Conservation (phyloP, 1,140 invertebrate genomes). For the Procambarus clarkii region DNA sequence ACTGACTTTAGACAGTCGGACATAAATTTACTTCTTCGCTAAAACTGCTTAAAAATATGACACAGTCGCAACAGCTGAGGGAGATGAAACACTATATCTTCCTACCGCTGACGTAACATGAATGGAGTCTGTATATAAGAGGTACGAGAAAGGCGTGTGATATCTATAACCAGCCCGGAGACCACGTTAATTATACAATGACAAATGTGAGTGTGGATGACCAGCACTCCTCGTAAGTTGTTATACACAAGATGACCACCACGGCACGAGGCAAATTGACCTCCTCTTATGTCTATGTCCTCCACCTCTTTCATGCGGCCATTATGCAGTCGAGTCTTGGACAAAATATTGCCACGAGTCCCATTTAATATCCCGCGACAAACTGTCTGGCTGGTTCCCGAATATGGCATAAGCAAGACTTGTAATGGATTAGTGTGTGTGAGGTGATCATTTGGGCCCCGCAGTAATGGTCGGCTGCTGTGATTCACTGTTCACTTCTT, state of each 20-base stretch:
- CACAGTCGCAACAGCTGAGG: too few relatives aligned
- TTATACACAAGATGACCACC: neutral
- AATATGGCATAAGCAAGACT: slow-evolving; percentile 6
- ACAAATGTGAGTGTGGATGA: too few relatives aligned
- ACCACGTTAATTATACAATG: too few relatives aligned
- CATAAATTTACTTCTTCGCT: too few relatives aligned
- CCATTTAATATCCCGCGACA: neutral
- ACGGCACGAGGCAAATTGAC: neutral
- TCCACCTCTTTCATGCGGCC: neutral
- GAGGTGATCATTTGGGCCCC: neutral
- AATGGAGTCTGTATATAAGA: too few relatives aligned
- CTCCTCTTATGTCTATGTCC: neutral
- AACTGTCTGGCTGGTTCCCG: neutral
- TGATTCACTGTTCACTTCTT: neutral
- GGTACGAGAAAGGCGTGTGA: too few relatives aligned
- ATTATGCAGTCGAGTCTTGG: neutral
- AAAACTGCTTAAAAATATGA: too few relatives aligned
- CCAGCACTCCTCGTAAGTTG: neutral
- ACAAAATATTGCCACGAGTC: neutral
- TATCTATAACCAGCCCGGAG: too few relatives aligned
- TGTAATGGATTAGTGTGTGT: neutral
- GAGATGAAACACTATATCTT: too few relatives aligned
- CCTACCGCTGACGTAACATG: too few relatives aligned
- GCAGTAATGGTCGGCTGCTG: neutral
- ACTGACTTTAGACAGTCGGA: too few relatives aligned